Conservation (phyloP, 2,888 invertebrate species). For the Rhodophaea formosa region DNA sequence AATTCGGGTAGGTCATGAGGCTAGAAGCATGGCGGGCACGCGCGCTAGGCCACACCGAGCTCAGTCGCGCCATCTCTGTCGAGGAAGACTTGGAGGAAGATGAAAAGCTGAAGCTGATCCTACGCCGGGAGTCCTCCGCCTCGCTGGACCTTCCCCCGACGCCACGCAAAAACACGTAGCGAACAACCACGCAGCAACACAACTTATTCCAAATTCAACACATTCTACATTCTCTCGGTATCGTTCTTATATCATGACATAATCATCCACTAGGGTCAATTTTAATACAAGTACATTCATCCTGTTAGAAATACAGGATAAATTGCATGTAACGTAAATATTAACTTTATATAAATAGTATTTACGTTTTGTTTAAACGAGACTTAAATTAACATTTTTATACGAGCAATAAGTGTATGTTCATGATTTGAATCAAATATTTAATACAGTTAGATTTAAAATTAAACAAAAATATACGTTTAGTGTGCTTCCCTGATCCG, state of each 20-base stretch:
- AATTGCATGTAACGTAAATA: neutral
- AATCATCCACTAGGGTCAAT: slow-evolving; percentile 11
- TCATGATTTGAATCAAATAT: neutral
- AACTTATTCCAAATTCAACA: neutral
- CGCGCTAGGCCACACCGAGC: slow-evolving; percentile 72
- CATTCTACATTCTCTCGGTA: neutral
- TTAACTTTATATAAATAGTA: neutral
- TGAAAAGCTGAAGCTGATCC: slow-evolving; percentile 61
- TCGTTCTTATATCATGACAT: slow-evolving; percentile 11
- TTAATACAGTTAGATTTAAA: neutral
- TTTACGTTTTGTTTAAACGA: slow-evolving; percentile 6
- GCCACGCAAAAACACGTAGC: slow-evolving; percentile 52
- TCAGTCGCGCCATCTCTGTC: slow-evolving; percentile 58
- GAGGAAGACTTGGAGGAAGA: slow-evolving; percentile 70
- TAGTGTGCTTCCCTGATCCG: no score
- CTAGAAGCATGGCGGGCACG: slow-evolving; percentile 84
- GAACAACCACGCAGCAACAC: slow-evolving; percentile 23
- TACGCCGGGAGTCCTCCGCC: slow-evolving; percentile 63
- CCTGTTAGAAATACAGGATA: slow-evolving; percentile 3
- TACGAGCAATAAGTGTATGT: neutral
- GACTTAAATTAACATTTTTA: neutral
- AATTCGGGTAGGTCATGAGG: slow-evolving; percentile 84
- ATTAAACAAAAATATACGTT: neutral
- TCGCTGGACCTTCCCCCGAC: slow-evolving; percentile 54
- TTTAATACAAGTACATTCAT: slow-evolving; percentile 18